Evolutionary conservation across 2,113 vertebrate genomes (phyloP), one percentile per base, ranked within the genome.

Genomic region (Sciurus niger): DNA sequence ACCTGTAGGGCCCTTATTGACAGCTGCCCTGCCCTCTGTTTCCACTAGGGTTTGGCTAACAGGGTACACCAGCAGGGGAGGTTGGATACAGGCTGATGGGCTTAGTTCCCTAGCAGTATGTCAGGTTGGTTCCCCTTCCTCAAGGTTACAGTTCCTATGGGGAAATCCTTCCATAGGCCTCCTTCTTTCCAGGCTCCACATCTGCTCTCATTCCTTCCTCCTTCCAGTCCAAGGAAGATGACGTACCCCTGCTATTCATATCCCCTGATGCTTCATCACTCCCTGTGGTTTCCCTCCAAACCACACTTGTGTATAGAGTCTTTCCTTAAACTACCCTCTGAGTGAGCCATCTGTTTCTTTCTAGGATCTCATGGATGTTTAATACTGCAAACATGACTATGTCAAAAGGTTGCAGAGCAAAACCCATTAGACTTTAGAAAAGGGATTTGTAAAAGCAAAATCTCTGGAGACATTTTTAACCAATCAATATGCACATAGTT

Each of bases 391-490:
- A 68, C 30, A 74, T 40, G 30, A 22, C 4, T 60, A 22, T 40
- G 10, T 58, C 51, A 55, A 89, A 92, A 94, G 17, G 46, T 40
- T 68, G 55, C 55, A 82, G 74, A 94, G n/a, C n/a, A 95, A 82
- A 89, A 85, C 53, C 51, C 37, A 53, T 58, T 46, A 77, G 37
- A 72, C n/a, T 37, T 78, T 43, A 48, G 94, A 40, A 13, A 82
- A 85, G 46, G 89, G 53, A 68, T 90, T 90, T 90, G 67, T 40
- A 68, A 90, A 90, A 92, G 60, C 32, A 67, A 86, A 58, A 16
- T 84, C 53, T 95, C 55, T 73, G 68, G 79, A 96, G 74, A 72
- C 24, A 28, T 78, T 95, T 94, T 87, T 65, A 77, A 86, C 51
- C 32, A 73, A 48, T 32, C 25, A 92, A n/a, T 78, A 58, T 82